These are phyloP conservation scores for Aromia moschata DNA, from an alignment of 2,888 invertebrate genomes.

Conservation along the genomic window DNA sequence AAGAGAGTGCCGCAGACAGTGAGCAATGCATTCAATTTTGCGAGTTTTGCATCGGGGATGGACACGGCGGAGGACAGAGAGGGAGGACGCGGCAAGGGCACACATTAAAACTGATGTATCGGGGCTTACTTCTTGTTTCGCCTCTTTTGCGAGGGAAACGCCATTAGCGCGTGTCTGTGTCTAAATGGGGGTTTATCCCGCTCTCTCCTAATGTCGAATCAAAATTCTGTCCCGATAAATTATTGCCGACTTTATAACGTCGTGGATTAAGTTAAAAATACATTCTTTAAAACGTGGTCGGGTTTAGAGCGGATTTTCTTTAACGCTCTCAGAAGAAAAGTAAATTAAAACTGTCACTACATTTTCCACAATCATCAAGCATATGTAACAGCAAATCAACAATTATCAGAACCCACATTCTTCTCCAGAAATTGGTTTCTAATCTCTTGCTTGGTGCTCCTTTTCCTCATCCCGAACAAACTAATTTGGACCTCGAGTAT, in stretches of 20 bases:
- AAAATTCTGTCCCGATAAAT: constrained; percentile 18
- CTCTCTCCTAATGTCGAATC: constrained; percentile 17
- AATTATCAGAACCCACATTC: too few species aligned
- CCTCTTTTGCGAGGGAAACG: constrained; percentile 25
- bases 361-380: too few species aligned
- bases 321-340: too few species aligned
- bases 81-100: constrained; percentile 32
- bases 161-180: constrained; percentile 24
- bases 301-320: background rate
- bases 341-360: too few species aligned
- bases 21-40: constrained; percentile 52
- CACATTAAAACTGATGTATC: constrained; percentile 34
- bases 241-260: constrained; percentile 12
- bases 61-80: constrained; percentile 46
- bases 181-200: constrained; percentile 22
- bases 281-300: background rate
- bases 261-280: constrained; percentile 5
- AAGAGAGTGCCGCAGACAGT: constrained; percentile 45
- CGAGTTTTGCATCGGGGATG: constrained; percentile 45
- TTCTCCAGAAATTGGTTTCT: too few species aligned
- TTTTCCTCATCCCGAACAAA: too few species aligned
- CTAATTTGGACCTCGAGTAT: too few species aligned
- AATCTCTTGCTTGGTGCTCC: too few species aligned
- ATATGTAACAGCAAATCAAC: too few species aligned
- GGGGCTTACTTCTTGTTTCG: constrained; percentile 30